Percentiles rank a stretch among this genome's conserved stretches.
These are phyloP conservation scores for Elaphurus davidianus DNA, from an alignment of 2,113 vertebrate species.

Conservation along the genomic window DNA sequence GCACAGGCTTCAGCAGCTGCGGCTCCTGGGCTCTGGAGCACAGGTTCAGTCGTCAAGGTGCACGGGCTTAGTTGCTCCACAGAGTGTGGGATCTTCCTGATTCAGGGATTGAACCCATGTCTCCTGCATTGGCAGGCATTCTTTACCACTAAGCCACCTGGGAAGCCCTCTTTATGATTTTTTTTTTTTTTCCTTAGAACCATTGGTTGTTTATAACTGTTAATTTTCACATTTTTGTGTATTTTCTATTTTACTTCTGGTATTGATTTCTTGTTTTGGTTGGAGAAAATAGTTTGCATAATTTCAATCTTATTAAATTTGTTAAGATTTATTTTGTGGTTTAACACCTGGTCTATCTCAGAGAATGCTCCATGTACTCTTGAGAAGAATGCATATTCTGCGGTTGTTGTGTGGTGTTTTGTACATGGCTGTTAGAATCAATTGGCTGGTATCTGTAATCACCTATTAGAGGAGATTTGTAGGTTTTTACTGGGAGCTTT, in stretches of 20 bases:
- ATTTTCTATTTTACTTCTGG: neutral
- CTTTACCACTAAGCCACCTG: too few species aligned
- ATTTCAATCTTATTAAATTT: neutral
- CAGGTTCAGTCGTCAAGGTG: too few species aligned
- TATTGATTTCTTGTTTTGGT: neutral
- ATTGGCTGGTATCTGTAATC: neutral
- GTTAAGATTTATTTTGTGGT: neutral
- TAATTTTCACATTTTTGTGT: neutral
- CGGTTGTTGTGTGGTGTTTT: neutral
- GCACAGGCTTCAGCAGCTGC: too few species aligned
- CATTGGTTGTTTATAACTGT: neutral
- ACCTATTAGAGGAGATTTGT: neutral
- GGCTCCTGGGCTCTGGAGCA: too few species aligned
- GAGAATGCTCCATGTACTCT: neutral
- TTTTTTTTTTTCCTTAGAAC: neutral
- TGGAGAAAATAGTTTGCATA: neutral
- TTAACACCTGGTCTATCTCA: neutral
- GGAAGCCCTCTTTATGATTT: too few species aligned
- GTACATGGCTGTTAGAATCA: neutral
- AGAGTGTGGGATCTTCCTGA: too few species aligned
- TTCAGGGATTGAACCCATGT: too few species aligned
- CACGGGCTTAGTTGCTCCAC: too few species aligned
- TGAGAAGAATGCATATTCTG: neutral
- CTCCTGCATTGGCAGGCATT: too few species aligned
- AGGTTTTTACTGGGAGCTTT: neutral